Percentiles rank a stretch among this genome's conserved stretches.
These are phyloP conservation scores for Microcebus griseorufus DNA, from an alignment of 2,113 vertebrate genomes.

Conservation along the genomic window DNA sequence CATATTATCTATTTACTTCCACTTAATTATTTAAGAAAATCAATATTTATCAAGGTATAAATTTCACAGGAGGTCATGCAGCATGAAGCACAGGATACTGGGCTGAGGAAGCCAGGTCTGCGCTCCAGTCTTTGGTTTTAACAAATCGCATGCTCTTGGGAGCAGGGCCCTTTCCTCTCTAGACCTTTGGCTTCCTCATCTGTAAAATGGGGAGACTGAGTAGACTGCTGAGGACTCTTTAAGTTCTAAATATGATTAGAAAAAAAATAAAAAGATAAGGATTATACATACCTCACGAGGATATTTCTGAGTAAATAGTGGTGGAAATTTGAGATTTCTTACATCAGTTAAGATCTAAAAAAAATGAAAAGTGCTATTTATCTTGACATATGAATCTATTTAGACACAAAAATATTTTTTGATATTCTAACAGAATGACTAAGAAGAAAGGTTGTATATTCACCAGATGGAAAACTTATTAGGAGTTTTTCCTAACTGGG, in stretches of 20 bases:
- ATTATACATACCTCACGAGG: slow-evolving; percentile 90
- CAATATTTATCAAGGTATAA: not conserved
- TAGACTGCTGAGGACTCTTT: not conserved
- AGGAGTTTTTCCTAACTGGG: not conserved
- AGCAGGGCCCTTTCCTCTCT: not conserved
- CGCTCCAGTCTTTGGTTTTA: not conserved
- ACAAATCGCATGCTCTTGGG: not conserved
- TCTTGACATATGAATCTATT: not conserved
- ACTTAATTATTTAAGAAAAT: slow-evolving; percentile 38
- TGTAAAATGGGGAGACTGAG: not conserved
- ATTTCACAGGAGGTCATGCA: not conserved
- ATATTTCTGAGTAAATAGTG: slow-evolving; percentile 92
- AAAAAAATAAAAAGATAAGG: slow-evolving; percentile 12
- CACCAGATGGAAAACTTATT: not conserved
- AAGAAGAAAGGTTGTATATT: not conserved
- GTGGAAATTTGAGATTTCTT: slow-evolving; percentile 91
- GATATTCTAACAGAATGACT: not conserved
- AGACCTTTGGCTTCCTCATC: not conserved
- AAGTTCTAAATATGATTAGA: not conserved
- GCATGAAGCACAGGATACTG: not conserved
- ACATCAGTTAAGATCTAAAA: slow-evolving; percentile 95
- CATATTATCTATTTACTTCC: not conserved
- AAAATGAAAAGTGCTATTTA: slow-evolving; percentile 48
- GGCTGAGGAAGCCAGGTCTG: not conserved
- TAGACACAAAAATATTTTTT: not conserved